Conservation (phyloP, 2,113 vertebrate species). For the Hypanus sabinus region DNA sequence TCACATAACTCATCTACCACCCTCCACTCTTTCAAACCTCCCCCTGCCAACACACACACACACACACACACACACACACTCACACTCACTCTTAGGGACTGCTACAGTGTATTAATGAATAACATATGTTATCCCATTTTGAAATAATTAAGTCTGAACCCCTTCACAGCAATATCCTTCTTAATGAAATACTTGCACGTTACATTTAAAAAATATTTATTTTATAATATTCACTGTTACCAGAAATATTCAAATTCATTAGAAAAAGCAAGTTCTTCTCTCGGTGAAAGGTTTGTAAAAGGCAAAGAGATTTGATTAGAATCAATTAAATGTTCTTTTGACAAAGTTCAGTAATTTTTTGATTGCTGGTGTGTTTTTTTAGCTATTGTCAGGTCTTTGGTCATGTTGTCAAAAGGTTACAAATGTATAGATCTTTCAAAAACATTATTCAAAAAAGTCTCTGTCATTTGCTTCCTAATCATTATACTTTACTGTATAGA, state of each 20-base stretch:
- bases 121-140: constrained; percentile 6
- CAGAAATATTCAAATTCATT: neutral
- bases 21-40: neutral
- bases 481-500: neutral
- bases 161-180: neutral
- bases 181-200: neutral
- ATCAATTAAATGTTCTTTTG: neutral
- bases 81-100: neutral
- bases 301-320: neutral
- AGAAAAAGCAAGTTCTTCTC: neutral
- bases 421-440: neutral
- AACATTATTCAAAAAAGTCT: neutral
- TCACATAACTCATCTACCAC: constrained; percentile 15
- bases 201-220: constrained; percentile 14
- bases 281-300: neutral
- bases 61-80: too few relatives aligned
- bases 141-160: neutral
- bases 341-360: neutral
- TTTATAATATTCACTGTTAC: neutral
- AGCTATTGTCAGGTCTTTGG: neutral
- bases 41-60: too few relatives aligned
- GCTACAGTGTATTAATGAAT: neutral
- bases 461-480: neutral
- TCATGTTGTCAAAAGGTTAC: constrained; percentile 15
- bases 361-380: neutral